Evolutionary conservation across 2,888 invertebrate species (phyloP), one percentile per base, ranked within the genome.

Genomic region (Tipula lateralis): DNA sequence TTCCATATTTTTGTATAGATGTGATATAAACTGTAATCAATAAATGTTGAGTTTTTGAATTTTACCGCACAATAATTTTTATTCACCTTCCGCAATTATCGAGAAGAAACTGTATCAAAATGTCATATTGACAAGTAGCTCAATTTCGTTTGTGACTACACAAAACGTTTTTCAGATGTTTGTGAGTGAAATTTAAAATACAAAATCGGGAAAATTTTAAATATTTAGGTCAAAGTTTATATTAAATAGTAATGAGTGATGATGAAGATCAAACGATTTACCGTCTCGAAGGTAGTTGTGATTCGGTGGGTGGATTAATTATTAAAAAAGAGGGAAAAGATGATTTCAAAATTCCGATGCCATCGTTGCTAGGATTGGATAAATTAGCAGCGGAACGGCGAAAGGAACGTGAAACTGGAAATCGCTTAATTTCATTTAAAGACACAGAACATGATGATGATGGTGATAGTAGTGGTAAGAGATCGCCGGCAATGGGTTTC

Each of bases 301-400:
- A 91, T 0, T 92, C 93, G 87, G 91, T 91, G 89, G 95, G 95
- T 36, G 95, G 95, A 29, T 92, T 96, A 30, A 91, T 95, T 85
- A 92, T 95, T 84, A 94, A 94, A 87, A 95, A 94, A 90, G 86
- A 88, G 4, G 89, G 88, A 85, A 91, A 90, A 85, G 91, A 91
- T 1, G 90, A 90, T 44, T 95, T 96, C 87, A 96, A 96, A 90
- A 92, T 95, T 84, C 96, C 95, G 0, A 93, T 92, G 87, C 92
- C 93, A 50, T 97, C 97, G 0, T 90, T 95, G 7, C 90, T 97
- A 5, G 97, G 97, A 0, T 91, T 97, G 84, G 97, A 97, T 89
- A 95, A 94, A 89, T 90, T 97, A 86, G 97, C 97, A 19, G 95
- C 94, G n/a, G 92, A 93, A 84, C 94, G 94, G 86, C 92, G 95